Base-by-base conservation (phyloP, 2,888 invertebrate species). In the Euphydryas editha region DNA sequence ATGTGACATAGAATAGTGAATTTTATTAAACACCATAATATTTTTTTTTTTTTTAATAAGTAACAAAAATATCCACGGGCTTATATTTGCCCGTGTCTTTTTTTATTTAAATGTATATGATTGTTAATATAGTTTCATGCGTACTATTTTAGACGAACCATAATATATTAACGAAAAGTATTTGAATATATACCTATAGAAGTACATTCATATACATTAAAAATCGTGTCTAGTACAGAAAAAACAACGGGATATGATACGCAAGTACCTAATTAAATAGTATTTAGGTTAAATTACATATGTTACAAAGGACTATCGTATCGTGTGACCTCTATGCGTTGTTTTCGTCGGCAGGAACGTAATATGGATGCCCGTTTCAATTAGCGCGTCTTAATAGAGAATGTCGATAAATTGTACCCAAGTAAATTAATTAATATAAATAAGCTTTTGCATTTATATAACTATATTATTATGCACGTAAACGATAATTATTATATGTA, bases 251-350 rank as follows among this genome's bases (percentile, higher is more conserved):
- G 59, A 60, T 58, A 64, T 62, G 66, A 57, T 60, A 59, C 56
- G 56, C 61, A 64, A 44, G 59, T 67, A 67, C 70, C 62, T 68
- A 70, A 72, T 71, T 73, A 67, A 67, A 72, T 71, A 69, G 59
- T 72, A 71, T 69, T 68, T 72, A 68, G 73, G 70, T 72, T 71
- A 70, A 63, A 72, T 68, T 71, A 68, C 67, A 67, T 63, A 65
- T 68, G 56, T 68, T 71, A 68, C 67, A 67, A 63, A 65, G 69
- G 56, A 68, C 66, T 67, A 72, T 71, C 62, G 67, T 71, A 75
- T 72, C 71, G 60, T 62, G 47, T 74, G 76, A 75, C 73, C 75
- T 70, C 63, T 70, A 67, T 61, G 59, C 65, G 61, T 69, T 68
- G 68, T 69, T 71, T 73, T 72, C 65, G 69, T 69, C 65, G 65